Percentiles rank a stretch among this genome's conserved stretches.
Evolutionary conservation across 1,140 invertebrate genomes (phyloP).

Genomic region (Lepidurus apus): DNA sequence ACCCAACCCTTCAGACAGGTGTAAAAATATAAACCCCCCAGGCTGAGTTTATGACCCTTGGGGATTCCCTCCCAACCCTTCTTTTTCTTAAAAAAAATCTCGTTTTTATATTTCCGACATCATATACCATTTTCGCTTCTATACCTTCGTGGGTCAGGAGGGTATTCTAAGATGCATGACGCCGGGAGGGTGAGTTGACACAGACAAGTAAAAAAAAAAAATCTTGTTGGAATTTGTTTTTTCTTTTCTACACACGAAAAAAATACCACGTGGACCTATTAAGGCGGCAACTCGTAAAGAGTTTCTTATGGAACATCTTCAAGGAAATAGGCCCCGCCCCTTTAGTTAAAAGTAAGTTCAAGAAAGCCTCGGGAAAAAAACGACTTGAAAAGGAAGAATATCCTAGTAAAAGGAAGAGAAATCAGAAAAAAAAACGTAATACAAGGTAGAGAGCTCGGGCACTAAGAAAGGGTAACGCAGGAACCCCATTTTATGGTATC

Average conservation of each 20-base stretch:
- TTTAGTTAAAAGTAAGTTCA: too few species aligned
- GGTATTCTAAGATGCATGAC: constrained; percentile 15
- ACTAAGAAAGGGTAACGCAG: too few species aligned
- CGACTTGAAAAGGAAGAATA: not conserved
- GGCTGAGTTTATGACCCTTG: not conserved
- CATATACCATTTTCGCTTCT: not conserved
- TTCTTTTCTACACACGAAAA: not conserved
- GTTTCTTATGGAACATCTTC: too few species aligned
- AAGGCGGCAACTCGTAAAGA: too few species aligned
- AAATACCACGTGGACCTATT: too few species aligned
- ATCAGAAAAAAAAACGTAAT: not conserved
- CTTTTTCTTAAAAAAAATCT: not conserved
- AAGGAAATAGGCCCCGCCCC: too few species aligned
- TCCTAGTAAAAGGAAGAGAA: not conserved
- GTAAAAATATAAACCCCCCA: not conserved
- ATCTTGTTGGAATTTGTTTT: not conserved
- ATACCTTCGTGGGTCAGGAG: not conserved
- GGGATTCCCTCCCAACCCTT: not conserved
- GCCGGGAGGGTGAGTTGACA: not conserved
- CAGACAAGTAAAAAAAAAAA: not conserved
- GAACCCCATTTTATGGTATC: too few species aligned
- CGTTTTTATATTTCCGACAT: not conserved
- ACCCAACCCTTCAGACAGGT: not conserved
- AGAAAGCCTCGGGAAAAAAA: not conserved
- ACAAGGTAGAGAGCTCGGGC: not conserved